A percentile compares a stretch with the other conserved stretches of the same genome.
phyloP scores from a whole-genome alignment of 2,888 invertebrate genomes.

The Lepidocyrtinus sp. region DNA sequence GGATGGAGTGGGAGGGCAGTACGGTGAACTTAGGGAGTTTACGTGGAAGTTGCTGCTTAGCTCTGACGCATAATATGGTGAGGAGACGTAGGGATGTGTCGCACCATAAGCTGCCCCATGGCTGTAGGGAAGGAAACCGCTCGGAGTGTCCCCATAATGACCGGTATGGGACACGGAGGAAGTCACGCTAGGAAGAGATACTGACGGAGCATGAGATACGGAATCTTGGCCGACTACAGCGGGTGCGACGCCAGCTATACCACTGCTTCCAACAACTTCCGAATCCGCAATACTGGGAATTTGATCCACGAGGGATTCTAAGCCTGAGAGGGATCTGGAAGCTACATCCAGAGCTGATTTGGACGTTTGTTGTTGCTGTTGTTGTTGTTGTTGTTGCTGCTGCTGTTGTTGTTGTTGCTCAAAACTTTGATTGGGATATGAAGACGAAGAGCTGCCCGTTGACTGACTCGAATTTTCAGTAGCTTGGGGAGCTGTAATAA shows the following conservation, averaged over 20 bases:
- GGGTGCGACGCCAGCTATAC: conserved; percentile 50
- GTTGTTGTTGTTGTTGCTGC: conserved; percentile 57
- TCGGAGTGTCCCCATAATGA: conserved; percentile 63
- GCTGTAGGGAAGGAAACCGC: conserved; percentile 67
- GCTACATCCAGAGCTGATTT: conserved; percentile 70
- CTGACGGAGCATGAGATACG: conserved; percentile 56
- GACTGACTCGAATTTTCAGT: conserved; percentile 40
- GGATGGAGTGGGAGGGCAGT: conserved; percentile 66
- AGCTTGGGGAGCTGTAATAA: conserved; percentile 27
- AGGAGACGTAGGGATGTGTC: conserved; percentile 65
- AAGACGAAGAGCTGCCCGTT: conserved; percentile 35
- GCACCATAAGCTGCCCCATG: conserved; percentile 64
- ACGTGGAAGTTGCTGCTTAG: conserved; percentile 67
- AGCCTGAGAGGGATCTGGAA: conserved; percentile 77
- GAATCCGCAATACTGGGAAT: conserved; percentile 90
- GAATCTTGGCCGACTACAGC: conserved; percentile 60
- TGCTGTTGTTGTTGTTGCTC: conserved; percentile 17
- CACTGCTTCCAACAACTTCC: conserved; percentile 71
- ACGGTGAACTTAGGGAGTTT: conserved; percentile 66
- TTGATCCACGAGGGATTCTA: conserved; percentile 92
- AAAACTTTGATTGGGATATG: conserved; percentile 40
- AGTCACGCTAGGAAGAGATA: conserved; percentile 55
- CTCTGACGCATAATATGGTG: conserved; percentile 68
- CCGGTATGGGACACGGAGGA: conserved; percentile 49
- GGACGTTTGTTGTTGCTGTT: conserved; percentile 75